Evolutionary conservation across 2,888 invertebrate species (phyloP).

Genomic region (Odiellus spinosus): DNA sequence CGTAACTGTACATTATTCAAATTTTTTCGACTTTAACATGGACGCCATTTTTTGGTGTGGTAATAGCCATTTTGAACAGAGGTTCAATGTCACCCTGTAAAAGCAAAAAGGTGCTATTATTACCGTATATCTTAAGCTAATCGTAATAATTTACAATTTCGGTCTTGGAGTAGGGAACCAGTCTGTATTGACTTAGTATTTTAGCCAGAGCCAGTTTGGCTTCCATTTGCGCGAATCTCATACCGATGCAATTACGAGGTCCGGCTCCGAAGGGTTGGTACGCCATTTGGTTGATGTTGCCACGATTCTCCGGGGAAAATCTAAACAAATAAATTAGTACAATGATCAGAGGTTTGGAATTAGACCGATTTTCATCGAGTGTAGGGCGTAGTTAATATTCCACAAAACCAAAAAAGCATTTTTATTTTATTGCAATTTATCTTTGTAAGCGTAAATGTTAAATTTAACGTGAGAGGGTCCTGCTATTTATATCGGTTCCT

Average conservation of each 20-base stretch:
- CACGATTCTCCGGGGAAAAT: slow-evolving; percentile 16
- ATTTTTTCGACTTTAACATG: background rate
- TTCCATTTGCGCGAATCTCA: slow-evolving; percentile 18
- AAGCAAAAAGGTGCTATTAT: no score
- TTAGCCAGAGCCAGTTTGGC: slow-evolving; percentile 13
- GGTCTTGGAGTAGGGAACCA: slow-evolving; percentile 9
- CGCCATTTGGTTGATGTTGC: slow-evolving; percentile 11
- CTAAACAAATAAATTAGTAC: slow-evolving; percentile 3
- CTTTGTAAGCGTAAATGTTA: no score
- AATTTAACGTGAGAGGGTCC: no score
- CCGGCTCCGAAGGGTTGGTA: slow-evolving; percentile 17
- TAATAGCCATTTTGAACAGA: background rate
- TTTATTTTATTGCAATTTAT: no score
- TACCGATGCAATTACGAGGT: slow-evolving; percentile 18
- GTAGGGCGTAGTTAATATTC: no score
- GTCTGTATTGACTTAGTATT: slow-evolving; percentile 11
- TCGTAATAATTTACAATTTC: slow-evolving; percentile 11
- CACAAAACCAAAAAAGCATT: no score
- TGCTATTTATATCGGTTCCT: background rate
- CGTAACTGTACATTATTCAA: no score
- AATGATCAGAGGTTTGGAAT: no score
- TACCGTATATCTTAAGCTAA: no score
- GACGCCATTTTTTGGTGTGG: background rate
- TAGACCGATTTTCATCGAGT: no score
- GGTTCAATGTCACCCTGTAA: background rate